Evolutionary conservation across 2,113 vertebrate species (phyloP).

Genomic region (Gobiocypris rarus): DNA sequence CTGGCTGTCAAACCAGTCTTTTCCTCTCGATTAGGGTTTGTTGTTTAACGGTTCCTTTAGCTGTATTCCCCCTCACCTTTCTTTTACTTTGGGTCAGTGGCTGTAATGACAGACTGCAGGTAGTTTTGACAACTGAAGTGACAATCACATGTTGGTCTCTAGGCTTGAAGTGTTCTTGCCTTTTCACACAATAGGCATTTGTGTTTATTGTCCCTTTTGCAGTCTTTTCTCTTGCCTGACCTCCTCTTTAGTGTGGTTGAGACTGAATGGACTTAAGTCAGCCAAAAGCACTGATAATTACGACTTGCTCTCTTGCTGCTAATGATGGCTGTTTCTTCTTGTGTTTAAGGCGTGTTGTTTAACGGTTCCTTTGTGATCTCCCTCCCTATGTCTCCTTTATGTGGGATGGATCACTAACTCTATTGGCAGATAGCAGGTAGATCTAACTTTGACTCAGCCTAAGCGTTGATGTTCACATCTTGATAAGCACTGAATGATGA

Average conservation of each 20-base stretch:
- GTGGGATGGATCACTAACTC: conserved; percentile 45
- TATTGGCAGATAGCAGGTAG: conserved; percentile 36
- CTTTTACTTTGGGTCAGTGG: conserved; percentile 39
- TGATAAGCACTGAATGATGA: conserved; percentile 16
- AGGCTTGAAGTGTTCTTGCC: not conserved
- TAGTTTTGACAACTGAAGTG: conserved; percentile 11
- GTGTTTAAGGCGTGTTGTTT: conserved; percentile 41
- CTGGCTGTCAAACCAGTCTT: conserved; percentile 56
- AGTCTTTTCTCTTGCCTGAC: conserved; percentile 10
- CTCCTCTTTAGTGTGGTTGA: not conserved
- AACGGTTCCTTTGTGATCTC: conserved; percentile 52
- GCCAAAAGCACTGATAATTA: not conserved
- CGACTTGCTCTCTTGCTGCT: not conserved
- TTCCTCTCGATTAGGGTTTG: conserved; percentile 27
- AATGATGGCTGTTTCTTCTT: not conserved
- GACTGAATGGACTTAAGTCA: not conserved
- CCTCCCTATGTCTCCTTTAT: not conserved
- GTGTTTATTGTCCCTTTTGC: not conserved
- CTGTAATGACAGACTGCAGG: conserved; percentile 46
- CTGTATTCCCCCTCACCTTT: conserved; percentile 15
- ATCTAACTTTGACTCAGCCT: not conserved
- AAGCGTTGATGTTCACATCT: conserved; percentile 26
- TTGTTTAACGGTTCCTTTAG: conserved; percentile 58
- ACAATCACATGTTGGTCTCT: not conserved
- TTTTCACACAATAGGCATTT: not conserved